Evolutionary conservation across 2,113 vertebrate species (phyloP), one percentile per base, ranked within the genome.

Genomic region (Caranx melampygus): DNA sequence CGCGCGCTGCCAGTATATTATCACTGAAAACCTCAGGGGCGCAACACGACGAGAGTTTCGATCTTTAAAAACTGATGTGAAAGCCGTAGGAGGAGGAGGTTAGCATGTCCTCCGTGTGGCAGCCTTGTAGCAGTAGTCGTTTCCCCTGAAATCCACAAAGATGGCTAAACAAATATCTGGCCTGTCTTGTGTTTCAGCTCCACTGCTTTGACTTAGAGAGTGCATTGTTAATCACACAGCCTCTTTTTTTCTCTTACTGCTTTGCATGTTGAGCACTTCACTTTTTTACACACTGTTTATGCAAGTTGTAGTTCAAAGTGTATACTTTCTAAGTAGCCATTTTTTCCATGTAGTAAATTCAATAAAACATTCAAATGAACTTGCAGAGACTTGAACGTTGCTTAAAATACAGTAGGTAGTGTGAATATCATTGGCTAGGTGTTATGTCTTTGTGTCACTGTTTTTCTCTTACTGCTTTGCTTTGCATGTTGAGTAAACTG

Each of bases 21-120:
- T 78, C 62, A 31, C 8, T 34, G 16, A 75, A 90, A 87, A 87
- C 81, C 82, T 84, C 84, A 81, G 72, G 82, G 55, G 18, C 6
- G 9, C 60, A 79, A 74, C 58, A 62, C 37, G 16, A 66, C 34
- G 20, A 66, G 51, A 66, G 74, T 88, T 89, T 86, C 34, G 1
- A 63, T 84, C 69, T 83, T 65, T 70, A 81, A 82, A 87, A 83
- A 84, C 63, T 78, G 76, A 88, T 86, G 64, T 90, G 81, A 88
- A 81, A 82, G 83, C 72, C 0, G 33, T 26, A 49, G 65, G 77
- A 60, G 65, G 77, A 58, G 78, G 72, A 55, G 76, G 12, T 80
- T 78, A 72, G 52, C 13, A 0, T 40, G 79, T 47, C 40, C 40
- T 65, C 13, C 2, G 55, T 45, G 20, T 1, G 11, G 21, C 63